Percentiles rank a stretch among this genome's conserved stretches.
Evolutionary conservation across 1,140 invertebrate species (phyloP).

Genomic region (Eubasilissa regina): DNA sequence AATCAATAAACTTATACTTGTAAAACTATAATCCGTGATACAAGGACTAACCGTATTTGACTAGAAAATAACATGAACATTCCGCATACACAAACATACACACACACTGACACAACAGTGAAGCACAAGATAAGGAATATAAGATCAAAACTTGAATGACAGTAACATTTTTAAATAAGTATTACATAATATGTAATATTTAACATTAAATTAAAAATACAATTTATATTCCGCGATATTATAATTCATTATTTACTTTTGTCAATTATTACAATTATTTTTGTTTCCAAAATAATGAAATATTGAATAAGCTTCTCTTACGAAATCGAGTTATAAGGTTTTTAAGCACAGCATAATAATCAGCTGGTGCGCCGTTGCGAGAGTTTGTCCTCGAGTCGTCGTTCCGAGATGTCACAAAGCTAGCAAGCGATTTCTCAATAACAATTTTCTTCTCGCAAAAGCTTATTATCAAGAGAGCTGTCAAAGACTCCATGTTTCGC

Average conservation of each 20-base stretch:
- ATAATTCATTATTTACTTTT: background rate
- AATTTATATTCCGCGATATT: background rate
- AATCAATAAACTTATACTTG: background rate
- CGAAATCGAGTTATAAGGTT: background rate
- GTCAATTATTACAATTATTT: background rate
- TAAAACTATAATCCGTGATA: background rate
- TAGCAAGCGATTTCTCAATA: too few relatives aligned
- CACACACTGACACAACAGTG: constrained; percentile 16
- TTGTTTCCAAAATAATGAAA: background rate
- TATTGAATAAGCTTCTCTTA: background rate
- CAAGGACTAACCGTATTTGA: constrained; percentile 21
- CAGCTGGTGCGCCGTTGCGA: too few relatives aligned
- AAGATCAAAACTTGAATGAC: background rate
- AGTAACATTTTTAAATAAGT: background rate
- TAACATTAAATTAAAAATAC: background rate
- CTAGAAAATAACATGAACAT: constrained; percentile 30
- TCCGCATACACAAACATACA: constrained; percentile 34
- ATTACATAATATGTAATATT: background rate
- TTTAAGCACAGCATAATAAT: background rate
- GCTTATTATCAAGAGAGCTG: too few relatives aligned
- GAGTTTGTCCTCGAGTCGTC: too few relatives aligned
- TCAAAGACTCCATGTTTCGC: too few relatives aligned
- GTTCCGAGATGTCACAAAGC: too few relatives aligned
- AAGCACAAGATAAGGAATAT: constrained; percentile 20
- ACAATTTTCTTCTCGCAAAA: too few relatives aligned